phyloP scores from a whole-genome alignment of 2,888 invertebrate species.

The Perizoma flavofasciatum region DNA sequence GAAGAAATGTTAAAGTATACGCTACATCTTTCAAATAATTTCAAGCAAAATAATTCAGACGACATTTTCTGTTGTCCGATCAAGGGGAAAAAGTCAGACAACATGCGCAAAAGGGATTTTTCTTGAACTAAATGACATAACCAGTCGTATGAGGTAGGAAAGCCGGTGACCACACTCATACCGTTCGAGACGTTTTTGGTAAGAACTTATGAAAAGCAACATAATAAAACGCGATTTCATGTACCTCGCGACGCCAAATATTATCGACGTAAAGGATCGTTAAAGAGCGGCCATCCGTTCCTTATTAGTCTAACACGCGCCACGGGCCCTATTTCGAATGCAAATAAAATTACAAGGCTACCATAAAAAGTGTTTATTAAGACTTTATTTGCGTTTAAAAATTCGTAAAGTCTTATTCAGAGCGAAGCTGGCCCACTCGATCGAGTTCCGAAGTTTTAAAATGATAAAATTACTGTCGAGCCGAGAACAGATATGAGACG shows the following conservation, averaged over 20 bases:
- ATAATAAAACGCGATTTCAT: slow-evolving; percentile 69
- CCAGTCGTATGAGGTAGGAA: slow-evolving; percentile 41
- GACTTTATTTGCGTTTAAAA: slow-evolving; percentile 78
- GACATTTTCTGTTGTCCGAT: too few relatives aligned
- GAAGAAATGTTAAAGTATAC: slow-evolving; percentile 22
- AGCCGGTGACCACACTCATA: slow-evolving; percentile 49
- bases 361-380: slow-evolving; percentile 80
- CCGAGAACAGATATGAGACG: slow-evolving; percentile 68
- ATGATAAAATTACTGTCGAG: slow-evolving; percentile 72
- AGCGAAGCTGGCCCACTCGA: slow-evolving; percentile 58
- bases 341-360: slow-evolving; percentile 77
- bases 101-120: slow-evolving; percentile 34
- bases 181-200: slow-evolving; percentile 49
- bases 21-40: slow-evolving; percentile 20
- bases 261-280: slow-evolving; percentile 66
- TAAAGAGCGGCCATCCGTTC: slow-evolving; percentile 71
- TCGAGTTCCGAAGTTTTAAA: slow-evolving; percentile 72
- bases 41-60: slow-evolving; percentile 7
- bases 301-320: slow-evolving; percentile 79
- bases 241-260: slow-evolving; percentile 61
- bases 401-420: slow-evolving; percentile 81
- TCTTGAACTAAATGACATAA: slow-evolving; percentile 25
- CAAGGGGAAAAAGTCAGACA: neutral
- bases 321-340: slow-evolving; percentile 72
- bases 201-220: slow-evolving; percentile 55